phyloP scores from a whole-genome alignment of 2,888 invertebrate species.

The Glaucopsyche alexis region DNA sequence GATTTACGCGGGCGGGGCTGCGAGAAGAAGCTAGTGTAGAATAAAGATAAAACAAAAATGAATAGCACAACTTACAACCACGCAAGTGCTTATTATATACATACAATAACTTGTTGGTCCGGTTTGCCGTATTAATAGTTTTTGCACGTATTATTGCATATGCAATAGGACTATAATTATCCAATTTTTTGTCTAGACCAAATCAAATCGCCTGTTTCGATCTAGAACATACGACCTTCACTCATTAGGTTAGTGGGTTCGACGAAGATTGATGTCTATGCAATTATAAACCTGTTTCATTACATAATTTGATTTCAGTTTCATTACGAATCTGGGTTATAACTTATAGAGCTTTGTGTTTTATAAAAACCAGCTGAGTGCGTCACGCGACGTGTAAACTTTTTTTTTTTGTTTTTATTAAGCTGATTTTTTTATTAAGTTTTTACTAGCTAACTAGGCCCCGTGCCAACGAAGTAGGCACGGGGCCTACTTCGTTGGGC shows the following conservation, averaged over 20 bases:
- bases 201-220: conserved; percentile 14
- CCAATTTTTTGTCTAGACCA: conserved; percentile 2
- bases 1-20: no score
- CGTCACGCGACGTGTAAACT: background rate
- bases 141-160: background rate
- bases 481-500: no score
- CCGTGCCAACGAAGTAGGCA: no score
- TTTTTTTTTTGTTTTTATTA: background rate
- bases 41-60: background rate
- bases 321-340: conserved; percentile 16
- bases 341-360: background rate
- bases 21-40: no score
- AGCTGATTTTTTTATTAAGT: no score
- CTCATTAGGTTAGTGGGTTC: conserved; percentile 25
- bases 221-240: conserved; percentile 25
- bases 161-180: conserved; percentile 11
- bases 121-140: background rate
- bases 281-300: conserved; percentile 37
- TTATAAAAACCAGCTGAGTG: background rate
- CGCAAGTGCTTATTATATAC: background rate
- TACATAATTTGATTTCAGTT: conserved; percentile 24
- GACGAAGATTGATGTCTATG: conserved; percentile 39
- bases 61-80: background rate
- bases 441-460: no score
- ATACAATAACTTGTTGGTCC: background rate